phyloP scores from a whole-genome alignment of 2,888 invertebrate genomes.

The Arctia plantaginis region DNA sequence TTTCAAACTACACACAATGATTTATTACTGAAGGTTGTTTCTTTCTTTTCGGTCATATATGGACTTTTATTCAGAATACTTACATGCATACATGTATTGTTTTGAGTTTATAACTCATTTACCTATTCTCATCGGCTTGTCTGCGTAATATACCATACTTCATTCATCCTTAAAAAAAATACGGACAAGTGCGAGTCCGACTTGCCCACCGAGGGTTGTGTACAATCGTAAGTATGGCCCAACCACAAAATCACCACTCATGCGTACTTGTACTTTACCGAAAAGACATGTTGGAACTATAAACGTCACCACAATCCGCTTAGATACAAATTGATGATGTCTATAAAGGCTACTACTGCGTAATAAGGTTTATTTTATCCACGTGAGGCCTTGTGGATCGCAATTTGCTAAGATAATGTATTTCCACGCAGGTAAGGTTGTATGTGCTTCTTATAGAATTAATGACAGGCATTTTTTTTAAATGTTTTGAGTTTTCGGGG shows the following conservation, averaged over 20 bases:
- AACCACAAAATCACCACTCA: not conserved
- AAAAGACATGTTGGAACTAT: constrained; percentile 8
- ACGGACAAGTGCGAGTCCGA: too few species aligned
- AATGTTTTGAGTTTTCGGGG: not conserved
- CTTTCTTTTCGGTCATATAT: not conserved
- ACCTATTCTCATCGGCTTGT: not conserved
- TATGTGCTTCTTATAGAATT: not conserved
- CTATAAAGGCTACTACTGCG: constrained; percentile 15
- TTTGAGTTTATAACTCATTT: not conserved
- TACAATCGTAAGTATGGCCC: not conserved
- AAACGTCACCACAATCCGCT: constrained; percentile 12
- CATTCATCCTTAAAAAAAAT: not conserved
- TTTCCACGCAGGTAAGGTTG: not conserved
- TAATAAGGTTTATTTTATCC: constrained; percentile 13
- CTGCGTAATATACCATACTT: not conserved
- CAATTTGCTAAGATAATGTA: constrained; percentile 4
- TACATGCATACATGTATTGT: not conserved
- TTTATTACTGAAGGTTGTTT: not conserved
- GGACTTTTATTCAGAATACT: not conserved
- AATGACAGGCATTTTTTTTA: not conserved
- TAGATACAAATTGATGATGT: constrained; percentile 16
- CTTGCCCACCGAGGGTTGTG: too few species aligned
- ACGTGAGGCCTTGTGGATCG: not conserved
- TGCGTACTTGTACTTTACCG: not conserved
- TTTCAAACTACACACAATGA: not conserved